Base-by-base conservation (phyloP, 2,888 invertebrate species). In the Epinotia brunnichana region DNA sequence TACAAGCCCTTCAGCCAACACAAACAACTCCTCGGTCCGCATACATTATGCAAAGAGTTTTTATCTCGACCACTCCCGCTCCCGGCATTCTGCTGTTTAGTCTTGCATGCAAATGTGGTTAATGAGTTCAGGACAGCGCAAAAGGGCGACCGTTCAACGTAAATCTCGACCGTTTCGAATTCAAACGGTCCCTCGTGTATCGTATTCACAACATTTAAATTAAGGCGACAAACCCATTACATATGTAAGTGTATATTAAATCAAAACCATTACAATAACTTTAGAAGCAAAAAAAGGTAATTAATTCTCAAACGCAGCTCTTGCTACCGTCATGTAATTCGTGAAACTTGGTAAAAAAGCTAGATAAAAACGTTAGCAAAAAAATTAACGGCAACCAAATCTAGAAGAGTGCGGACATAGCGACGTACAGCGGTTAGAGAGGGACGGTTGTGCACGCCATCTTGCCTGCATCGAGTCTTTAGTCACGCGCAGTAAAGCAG, bases 401-500 rank as follows among this genome's bases (percentile, higher is more conserved):
- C 80, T 84, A 77, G 74, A 77, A 79, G 84, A 85, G 79, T 87
- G 87, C 77, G 76, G 82, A 80, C 75, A 74, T 77, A 82, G 77
- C 59, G 69, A 67, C 76, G 75, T 76, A 74, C 77, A 79, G 76
- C 76, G 62, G 86, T 79, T 79, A 79, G 86, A 91, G 78, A 77
- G 88, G 87, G 90, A 91, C 79, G 77, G 86, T 73, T 76, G 78
- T 81, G 79, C 82, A 83, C 90, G 91, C 89, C 89, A 89, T 92
- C 86, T 91, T 90, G 89, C 85, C 85, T 89, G 89, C 88, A 89
- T 86, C 85, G 85, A 85, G 84, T 86, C 83, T 91, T 90, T 89
- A 89, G 91, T 91, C 91, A 91, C 91, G 91, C 90, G 89, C 90
- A 86, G 85, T 87, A 85, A 87, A 87, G 83, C 88, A 87, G 86